phyloP scores from a whole-genome alignment of 2,113 vertebrate species.

The Pelmatolapia mariae region DNA sequence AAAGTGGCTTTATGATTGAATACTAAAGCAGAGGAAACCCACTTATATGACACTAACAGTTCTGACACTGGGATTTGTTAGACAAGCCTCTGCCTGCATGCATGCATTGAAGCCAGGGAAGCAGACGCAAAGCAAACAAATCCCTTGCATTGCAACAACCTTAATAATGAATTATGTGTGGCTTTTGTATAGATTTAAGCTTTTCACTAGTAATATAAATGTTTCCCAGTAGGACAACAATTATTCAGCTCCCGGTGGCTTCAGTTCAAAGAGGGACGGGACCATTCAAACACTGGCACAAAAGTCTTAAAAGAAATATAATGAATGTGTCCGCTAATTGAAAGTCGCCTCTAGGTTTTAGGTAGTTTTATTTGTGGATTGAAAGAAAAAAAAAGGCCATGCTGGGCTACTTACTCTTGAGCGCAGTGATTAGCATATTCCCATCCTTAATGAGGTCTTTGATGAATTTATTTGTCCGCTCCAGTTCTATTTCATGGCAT shows the following conservation, averaged over 20 bases:
- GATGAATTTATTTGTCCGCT: slow-evolving; percentile 96
- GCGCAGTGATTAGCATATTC: slow-evolving; percentile 86
- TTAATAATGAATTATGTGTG: neutral
- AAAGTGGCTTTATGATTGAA: neutral
- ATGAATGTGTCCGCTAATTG: slow-evolving; percentile 2
- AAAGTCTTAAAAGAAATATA: neutral
- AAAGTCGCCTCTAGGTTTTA: neutral
- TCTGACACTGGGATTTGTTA: neutral
- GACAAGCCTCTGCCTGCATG: neutral
- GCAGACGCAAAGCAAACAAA: neutral
- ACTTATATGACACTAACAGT: neutral
- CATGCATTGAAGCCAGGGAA: neutral
- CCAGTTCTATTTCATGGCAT: slow-evolving; percentile 92
- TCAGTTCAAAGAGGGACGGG: neutral
- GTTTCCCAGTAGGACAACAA: neutral
- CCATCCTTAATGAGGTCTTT: slow-evolving; percentile 97
- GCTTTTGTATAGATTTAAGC: neutral
- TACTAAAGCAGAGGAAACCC: neutral
- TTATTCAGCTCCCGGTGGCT: neutral
- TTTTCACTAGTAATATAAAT: neutral
- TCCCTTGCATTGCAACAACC: neutral
- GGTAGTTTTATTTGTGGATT: neutral
- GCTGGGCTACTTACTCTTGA: slow-evolving; percentile 81
- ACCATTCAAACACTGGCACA: neutral
- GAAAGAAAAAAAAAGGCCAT: neutral